Base-by-base conservation (phyloP, 2,888 invertebrate species). In the Altica lythri region DNA sequence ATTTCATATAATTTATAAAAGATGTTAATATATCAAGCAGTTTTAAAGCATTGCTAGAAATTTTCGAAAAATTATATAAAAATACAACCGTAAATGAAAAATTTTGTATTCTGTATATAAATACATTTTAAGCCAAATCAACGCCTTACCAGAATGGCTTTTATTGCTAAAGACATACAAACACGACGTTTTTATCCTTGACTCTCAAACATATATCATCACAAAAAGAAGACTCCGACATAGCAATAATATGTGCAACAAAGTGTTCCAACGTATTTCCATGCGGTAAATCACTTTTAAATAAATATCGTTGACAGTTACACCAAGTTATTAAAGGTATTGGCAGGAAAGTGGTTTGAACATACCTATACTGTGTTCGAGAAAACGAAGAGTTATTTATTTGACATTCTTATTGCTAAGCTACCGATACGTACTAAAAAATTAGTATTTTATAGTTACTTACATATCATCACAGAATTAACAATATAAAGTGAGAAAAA, bases 241-340 rank as follows among this genome's bases (percentile, higher is more conserved):
- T 19, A 14, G 32, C 32, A 49, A 19, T 42, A 49, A 49, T 40
- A 49, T 19, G 30, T 40, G 32, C 49, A 40, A 49, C 49, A 49
- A 49, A 49, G 32, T 49, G 22, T 49, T 40, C 18, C 13, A 35
- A 40, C 22, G 12, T 30, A 35, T 29, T 43, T 32, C 34, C 27
- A 19, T 43, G 42, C 44, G 44, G 55, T 75, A 75, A 75, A 75
- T 75, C 75, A 76, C 71, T 67, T 68, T 64, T 71, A 73, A 73
- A 76, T 76, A 76, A 76, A 76, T 75, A 76, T 70, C 68, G 72
- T 72, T 72, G 75, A 75, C 75, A 76, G 75, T 75, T 74, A 70
- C 72, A 71, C 71, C 70, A 68, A 63, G 65, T 71, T 67, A 72
- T 73, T 72, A 72, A 73, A 73, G 63, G 66, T 64, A 60, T 58